A percentile compares a stretch with the other conserved stretches of the same genome.
phyloP scores from a whole-genome alignment of 2,888 invertebrate species.

The Synergus umbraculus region DNA sequence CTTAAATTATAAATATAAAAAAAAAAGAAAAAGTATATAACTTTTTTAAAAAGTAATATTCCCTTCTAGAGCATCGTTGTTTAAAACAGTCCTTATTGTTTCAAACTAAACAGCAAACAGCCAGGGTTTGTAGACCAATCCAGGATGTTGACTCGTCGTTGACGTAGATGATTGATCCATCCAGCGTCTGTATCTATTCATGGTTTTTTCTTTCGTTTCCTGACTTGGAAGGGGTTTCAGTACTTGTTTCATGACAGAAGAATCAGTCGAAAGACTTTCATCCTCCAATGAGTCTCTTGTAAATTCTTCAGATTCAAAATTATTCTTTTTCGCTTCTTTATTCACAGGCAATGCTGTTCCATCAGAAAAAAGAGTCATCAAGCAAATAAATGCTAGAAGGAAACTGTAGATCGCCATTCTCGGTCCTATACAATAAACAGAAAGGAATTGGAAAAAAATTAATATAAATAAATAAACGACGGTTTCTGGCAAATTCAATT shows the following conservation, averaged over 20 bases:
- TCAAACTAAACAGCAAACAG: constrained; percentile 18
- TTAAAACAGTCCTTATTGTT: not conserved
- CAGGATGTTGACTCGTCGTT: constrained; percentile 22
- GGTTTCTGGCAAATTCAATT: not conserved
- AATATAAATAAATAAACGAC: not conserved
- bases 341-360: not conserved
- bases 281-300: constrained; percentile 11
- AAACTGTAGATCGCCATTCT: constrained; percentile 21
- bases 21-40: not conserved
- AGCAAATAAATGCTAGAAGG: not conserved
- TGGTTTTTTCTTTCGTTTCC: not conserved
- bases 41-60: not conserved
- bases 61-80: not conserved
- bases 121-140: constrained; percentile 23
- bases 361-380: constrained; percentile 14
- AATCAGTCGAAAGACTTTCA: not conserved
- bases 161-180: constrained; percentile 12
- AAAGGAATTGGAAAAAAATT: not conserved
- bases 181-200: constrained; percentile 11
- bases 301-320: constrained; percentile 23
- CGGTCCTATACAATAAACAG: not conserved
- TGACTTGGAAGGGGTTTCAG: not conserved
- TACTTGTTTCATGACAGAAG: not conserved
- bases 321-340: constrained; percentile 16
- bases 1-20: not conserved